Evolutionary conservation across 2,113 vertebrate species (phyloP).

Genomic region (Hirundichthys speculiger): DNA sequence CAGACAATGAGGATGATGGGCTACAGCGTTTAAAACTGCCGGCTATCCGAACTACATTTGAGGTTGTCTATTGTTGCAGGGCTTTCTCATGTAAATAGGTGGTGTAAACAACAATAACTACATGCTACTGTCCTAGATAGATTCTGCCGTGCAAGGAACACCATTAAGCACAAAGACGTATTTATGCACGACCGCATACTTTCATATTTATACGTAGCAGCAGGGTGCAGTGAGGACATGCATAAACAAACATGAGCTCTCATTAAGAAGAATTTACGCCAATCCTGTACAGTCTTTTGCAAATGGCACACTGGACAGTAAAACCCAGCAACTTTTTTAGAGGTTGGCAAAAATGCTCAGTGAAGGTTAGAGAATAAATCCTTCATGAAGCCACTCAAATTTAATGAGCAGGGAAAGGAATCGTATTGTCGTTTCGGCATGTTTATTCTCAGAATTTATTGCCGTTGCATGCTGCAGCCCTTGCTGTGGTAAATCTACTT

Average conservation of each 20-base stretch:
- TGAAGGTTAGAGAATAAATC: conserved; percentile 5
- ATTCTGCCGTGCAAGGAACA: conserved; percentile 35
- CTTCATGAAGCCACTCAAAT: conserved; percentile 12
- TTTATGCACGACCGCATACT: conserved; percentile 46
- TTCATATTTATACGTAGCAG: conserved; percentile 34
- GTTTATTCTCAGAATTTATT: conserved; percentile 30
- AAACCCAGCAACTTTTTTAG: neutral
- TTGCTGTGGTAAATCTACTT: neutral
- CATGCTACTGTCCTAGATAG: conserved; percentile 65
- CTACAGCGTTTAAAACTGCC: conserved; percentile 44
- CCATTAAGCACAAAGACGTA: conserved; percentile 55
- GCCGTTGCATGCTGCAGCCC: conserved; percentile 16
- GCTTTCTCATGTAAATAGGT: conserved; percentile 74
- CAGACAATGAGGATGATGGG: conserved; percentile 59
- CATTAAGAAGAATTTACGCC: conserved; percentile 10
- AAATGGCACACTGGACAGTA: neutral
- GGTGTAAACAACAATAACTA: conserved; percentile 64
- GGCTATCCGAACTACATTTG: conserved; percentile 48
- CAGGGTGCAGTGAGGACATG: conserved; percentile 14
- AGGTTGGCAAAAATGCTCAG: neutral
- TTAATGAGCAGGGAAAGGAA: conserved; percentile 16
- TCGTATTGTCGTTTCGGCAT: neutral
- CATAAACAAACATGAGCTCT: conserved; percentile 24
- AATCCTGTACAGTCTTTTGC: neutral
- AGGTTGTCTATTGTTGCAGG: conserved; percentile 50